phyloP scores from a whole-genome alignment of 2,888 invertebrate species.

The Mantis religiosa region DNA sequence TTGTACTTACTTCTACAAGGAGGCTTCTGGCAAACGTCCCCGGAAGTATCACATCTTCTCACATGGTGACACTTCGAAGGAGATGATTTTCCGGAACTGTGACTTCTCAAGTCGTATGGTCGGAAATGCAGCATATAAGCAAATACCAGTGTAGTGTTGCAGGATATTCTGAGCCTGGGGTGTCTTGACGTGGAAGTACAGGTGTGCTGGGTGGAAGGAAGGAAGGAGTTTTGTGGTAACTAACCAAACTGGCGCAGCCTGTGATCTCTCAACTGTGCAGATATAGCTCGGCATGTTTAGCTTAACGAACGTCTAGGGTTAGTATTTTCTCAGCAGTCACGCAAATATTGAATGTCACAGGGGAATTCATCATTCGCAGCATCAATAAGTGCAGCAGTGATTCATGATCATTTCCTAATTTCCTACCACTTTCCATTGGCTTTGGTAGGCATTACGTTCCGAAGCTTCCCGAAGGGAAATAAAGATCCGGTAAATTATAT shows the following conservation, averaged over 20 bases:
- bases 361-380: neutral
- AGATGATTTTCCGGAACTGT: neutral
- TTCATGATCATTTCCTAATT: too few relatives aligned
- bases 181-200: neutral
- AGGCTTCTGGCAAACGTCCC: neutral
- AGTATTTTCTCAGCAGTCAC: neutral
- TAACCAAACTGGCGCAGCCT: neutral
- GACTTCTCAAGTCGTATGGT: neutral
- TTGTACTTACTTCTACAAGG: neutral
- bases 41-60: neutral
- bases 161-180: neutral
- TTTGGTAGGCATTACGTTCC: too few relatives aligned
- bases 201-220: neutral
- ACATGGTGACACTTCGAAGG: too few relatives aligned
- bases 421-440: too few relatives aligned
- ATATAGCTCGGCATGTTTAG: neutral
- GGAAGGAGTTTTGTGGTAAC: neutral
- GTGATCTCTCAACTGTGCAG: neutral
- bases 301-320: neutral
- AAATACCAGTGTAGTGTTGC: neutral
- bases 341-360: neutral
- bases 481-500: too few relatives aligned
- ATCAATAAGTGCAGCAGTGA: neutral
- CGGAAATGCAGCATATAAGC: neutral
- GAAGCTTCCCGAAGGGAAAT: too few relatives aligned